Conservation (phyloP, 2,888 invertebrate genomes). For the Drosophila emarginata region DNA sequence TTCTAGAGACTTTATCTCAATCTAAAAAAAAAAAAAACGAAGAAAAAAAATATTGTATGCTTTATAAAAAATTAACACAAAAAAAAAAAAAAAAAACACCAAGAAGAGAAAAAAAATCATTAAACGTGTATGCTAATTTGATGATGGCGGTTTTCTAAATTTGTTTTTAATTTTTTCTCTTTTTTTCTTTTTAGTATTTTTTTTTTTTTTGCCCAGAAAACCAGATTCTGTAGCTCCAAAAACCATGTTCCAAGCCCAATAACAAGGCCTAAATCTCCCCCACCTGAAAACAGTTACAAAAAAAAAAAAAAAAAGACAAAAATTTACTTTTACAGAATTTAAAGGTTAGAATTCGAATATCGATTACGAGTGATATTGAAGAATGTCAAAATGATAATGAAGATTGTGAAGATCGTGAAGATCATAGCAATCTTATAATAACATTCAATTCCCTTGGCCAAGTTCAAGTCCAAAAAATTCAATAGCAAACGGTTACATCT, state of each 20-base stretch:
- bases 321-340: neutral
- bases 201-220: constrained; percentile 45
- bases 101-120: constrained; percentile 50
- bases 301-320: too few species aligned
- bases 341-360: neutral
- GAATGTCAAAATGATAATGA: neutral
- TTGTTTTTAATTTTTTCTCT: constrained; percentile 33
- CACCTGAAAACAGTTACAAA: neutral
- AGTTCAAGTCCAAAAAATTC: neutral
- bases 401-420: neutral
- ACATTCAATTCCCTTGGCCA: constrained; percentile 2
- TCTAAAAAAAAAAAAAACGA: constrained; percentile 20
- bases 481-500: neutral
- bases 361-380: neutral
- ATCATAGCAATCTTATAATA: neutral
- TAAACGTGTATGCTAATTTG: constrained; percentile 77
- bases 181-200: constrained; percentile 30
- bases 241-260: constrained; percentile 12
- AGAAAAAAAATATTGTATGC: constrained; percentile 51
- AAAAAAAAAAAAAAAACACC: constrained; percentile 54
- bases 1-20: constrained; percentile 19
- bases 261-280: constrained; percentile 15
- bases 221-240: constrained; percentile 37
- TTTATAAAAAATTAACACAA: constrained; percentile 64
- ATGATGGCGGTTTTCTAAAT: constrained; percentile 72